These are phyloP conservation scores for Pseudocheirus occidentalis DNA, from an alignment of 2,797 vertebrate species.

Conservation along the genomic window DNA sequence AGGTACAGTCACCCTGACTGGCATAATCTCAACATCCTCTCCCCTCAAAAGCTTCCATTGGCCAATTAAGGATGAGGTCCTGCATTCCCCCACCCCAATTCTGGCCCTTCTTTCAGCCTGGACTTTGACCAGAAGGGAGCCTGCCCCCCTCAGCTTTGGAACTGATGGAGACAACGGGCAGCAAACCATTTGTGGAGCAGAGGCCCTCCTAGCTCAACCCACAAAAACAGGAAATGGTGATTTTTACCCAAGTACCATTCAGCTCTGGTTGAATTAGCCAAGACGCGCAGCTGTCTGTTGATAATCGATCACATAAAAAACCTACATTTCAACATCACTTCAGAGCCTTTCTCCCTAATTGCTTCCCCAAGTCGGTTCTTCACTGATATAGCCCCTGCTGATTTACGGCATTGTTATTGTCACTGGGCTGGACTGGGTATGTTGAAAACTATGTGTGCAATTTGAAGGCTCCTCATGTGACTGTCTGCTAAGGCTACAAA, in stretches of 20 bases:
- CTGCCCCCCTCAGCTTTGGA: neutral
- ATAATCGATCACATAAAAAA: slow-evolving; percentile 82
- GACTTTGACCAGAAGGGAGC: slow-evolving; percentile 5
- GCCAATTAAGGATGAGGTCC: neutral
- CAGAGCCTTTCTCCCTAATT: slow-evolving; percentile 78
- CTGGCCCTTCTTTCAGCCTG: neutral
- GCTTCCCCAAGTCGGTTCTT: slow-evolving; percentile 70
- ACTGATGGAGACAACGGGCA: neutral
- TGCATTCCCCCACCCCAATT: neutral
- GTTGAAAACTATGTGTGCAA: slow-evolving; percentile 74
- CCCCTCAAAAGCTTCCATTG: neutral
- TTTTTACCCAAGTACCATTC: slow-evolving; percentile 63
- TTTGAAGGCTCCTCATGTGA: slow-evolving; percentile 58
- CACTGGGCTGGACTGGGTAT: slow-evolving; percentile 70
- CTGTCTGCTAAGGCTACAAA: neutral
- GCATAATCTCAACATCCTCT: slow-evolving; percentile 4
- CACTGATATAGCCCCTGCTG: slow-evolving; percentile 68
- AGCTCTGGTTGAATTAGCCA: slow-evolving; percentile 72
- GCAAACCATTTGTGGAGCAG: neutral
- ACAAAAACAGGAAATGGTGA: slow-evolving; percentile 65
- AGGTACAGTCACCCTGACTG: neutral
- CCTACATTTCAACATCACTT: slow-evolving; percentile 80
- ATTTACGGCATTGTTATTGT: slow-evolving; percentile 74
- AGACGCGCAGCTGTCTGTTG: slow-evolving; percentile 79
- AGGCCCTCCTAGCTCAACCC: slow-evolving; percentile 54